phyloP scores from a whole-genome alignment of 2,113 vertebrate species.

The Athene cunicularia region DNA sequence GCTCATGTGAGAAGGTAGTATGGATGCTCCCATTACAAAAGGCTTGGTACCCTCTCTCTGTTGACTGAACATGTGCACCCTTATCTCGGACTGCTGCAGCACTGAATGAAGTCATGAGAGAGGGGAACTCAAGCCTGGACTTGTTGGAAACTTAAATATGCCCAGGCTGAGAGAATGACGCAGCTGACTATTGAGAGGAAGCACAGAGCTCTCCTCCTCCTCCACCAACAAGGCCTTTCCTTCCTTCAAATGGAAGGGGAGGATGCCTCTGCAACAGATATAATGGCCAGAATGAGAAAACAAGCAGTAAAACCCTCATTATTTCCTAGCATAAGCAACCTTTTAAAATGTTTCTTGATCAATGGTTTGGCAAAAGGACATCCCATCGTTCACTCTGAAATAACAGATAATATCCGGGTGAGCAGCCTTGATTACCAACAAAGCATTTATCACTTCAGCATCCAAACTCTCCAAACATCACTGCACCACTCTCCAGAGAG shows the following conservation, averaged over 20 bases:
- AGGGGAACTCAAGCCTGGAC: neutral
- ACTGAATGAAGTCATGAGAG: neutral
- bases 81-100: neutral
- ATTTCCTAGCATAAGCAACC: neutral
- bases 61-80: neutral
- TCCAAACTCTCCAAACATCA: neutral
- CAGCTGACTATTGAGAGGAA: neutral
- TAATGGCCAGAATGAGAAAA: neutral
- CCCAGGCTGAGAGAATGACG: neutral
- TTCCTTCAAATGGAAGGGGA: neutral
- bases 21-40: neutral
- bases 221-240: neutral
- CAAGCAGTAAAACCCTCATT: neutral
- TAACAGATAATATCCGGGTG: neutral
- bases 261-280: neutral
- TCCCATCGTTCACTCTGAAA: neutral
- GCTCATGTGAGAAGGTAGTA: neutral
- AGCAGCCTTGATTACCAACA: neutral
- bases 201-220: neutral
- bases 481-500: neutral
- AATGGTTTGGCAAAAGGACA: neutral
- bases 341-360: slow-evolving; percentile 2
- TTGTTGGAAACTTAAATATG: neutral
- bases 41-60: neutral
- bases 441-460: neutral